A percentile compares a stretch with the other conserved stretches of the same genome.
phyloP scores from a whole-genome alignment of 2,797 vertebrate genomes.

The Fistularia commersonii region DNA sequence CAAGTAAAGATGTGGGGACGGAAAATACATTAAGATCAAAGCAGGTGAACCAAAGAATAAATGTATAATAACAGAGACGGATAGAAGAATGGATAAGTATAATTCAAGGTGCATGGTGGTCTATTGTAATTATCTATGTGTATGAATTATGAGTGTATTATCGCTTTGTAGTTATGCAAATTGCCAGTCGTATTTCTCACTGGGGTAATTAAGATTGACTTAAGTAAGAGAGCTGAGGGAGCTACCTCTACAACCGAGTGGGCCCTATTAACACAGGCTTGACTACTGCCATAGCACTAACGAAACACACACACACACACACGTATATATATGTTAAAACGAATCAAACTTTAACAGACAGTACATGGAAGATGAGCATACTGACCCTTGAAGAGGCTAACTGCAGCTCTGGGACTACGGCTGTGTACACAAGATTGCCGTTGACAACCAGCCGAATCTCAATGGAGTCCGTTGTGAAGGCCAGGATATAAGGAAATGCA shows the following conservation, averaged over 20 bases:
- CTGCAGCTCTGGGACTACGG: constrained; percentile 93
- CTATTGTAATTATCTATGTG: constrained; percentile 28
- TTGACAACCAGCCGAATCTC: constrained; percentile 98
- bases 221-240: constrained; percentile 46
- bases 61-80: neutral
- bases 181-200: constrained; percentile 47
- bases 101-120: constrained; percentile 14
- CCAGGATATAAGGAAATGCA: constrained; percentile 96
- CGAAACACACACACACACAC: no score
- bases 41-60: constrained; percentile 3
- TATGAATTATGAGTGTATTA: constrained; percentile 44
- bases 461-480: constrained; percentile 96
- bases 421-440: constrained; percentile 97
- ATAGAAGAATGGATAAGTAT: constrained; percentile 7
- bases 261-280: constrained; percentile 5
- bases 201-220: constrained; percentile 52
- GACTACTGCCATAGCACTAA: neutral
- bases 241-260: constrained; percentile 29
- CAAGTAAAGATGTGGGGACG: neutral
- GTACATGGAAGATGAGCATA: constrained; percentile 7
- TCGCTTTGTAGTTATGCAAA: constrained; percentile 43
- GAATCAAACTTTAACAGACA: neutral
- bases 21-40: neutral
- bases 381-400: constrained; percentile 93
- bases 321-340: no score